Conservation (phyloP, 1,140 invertebrate genomes). For the Musca vetustissima region DNA sequence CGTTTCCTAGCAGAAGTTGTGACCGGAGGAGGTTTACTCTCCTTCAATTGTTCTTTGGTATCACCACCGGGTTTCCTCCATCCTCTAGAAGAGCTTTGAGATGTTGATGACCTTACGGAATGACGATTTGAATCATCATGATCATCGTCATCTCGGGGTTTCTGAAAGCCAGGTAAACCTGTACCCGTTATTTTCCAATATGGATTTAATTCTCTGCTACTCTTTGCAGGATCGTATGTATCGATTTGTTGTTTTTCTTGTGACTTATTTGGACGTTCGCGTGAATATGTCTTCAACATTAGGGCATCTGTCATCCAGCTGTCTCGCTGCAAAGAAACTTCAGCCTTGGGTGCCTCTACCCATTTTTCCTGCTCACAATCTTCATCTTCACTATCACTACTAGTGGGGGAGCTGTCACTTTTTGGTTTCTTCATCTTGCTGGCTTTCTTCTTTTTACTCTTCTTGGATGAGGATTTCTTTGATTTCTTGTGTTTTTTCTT, state of each 20-base stretch:
- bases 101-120: neutral
- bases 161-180: conserved; percentile 69
- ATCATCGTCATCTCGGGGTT: conserved; percentile 48
- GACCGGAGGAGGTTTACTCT: neutral
- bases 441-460: conserved; percentile 8
- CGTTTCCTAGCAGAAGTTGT: neutral
- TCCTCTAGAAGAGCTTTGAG: neutral
- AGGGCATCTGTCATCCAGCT: conserved; percentile 63
- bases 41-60: neutral
- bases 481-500: conserved; percentile 36
- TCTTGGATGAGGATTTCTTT: conserved; percentile 21
- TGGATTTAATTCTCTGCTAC: conserved; percentile 81
- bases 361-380: conserved; percentile 56
- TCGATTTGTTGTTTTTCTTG: conserved; percentile 60
- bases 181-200: conserved; percentile 89
- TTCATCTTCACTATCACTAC: conserved; percentile 4
- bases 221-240: conserved; percentile 71
- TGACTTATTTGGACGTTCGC: conserved; percentile 55
- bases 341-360: conserved; percentile 57
- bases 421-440: neutral
- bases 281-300: conserved; percentile 56
- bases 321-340: conserved; percentile 50
- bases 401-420: too few species aligned
- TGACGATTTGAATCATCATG: conserved; percentile 6
- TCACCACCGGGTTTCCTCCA: conserved; percentile 3